phyloP scores from a whole-genome alignment of 2,888 invertebrate species.

The Ophion costatus region DNA sequence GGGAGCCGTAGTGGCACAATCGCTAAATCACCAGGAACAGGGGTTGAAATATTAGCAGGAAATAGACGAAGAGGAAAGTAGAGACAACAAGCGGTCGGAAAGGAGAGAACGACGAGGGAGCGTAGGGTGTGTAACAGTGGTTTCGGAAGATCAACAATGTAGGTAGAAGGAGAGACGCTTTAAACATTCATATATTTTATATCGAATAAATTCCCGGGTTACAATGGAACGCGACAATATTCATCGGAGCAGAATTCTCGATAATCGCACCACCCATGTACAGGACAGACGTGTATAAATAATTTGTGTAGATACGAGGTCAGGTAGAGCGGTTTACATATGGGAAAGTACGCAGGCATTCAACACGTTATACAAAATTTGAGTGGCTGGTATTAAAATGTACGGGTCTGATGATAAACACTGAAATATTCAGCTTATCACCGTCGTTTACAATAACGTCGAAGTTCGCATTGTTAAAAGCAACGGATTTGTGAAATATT shows the following conservation, averaged over 20 bases:
- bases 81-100: conserved; percentile 15
- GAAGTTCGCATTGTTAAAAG: no score
- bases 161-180: conserved; percentile 28
- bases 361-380: no score
- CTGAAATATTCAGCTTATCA: background rate
- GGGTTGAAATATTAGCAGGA: conserved; percentile 42
- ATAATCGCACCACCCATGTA: conserved; percentile 19
- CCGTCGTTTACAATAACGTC: background rate
- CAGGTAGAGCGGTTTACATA: background rate
- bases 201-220: conserved; percentile 59
- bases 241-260: conserved; percentile 50
- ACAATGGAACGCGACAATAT: conserved; percentile 60
- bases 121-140: conserved; percentile 36
- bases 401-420: background rate
- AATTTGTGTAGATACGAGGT: background rate
- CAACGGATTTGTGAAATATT: no score
- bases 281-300: conserved; percentile 12
- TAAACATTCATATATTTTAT: conserved; percentile 46
- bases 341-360: background rate
- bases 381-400: background rate
- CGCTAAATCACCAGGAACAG: conserved; percentile 63
- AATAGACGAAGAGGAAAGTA: conserved; percentile 36
- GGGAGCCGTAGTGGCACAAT: conserved; percentile 22
- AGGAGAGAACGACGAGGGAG: background rate
- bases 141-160: conserved; percentile 61